These are phyloP conservation scores for Ceratosolen fusciceps DNA, from an alignment of 1,140 invertebrate species.

Conservation along the genomic window DNA sequence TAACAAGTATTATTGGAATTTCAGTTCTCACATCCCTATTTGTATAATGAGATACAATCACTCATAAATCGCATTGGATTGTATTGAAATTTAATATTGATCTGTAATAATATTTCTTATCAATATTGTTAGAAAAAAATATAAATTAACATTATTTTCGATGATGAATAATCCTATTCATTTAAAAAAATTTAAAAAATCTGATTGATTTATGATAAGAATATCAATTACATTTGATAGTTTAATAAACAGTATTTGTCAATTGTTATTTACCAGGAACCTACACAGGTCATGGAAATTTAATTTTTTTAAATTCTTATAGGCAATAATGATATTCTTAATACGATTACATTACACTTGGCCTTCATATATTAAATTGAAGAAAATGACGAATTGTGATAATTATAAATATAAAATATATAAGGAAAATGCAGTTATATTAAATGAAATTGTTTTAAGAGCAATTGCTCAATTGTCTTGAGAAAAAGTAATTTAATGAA, in stretches of 20 bases:
- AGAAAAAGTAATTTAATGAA: too few relatives aligned
- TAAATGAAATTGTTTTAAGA: too few relatives aligned
- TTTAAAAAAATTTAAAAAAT: background rate
- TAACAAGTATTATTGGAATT: too few relatives aligned
- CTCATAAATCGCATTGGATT: too few relatives aligned
- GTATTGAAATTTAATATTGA: background rate
- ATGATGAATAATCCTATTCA: background rate
- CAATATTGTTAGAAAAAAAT: background rate
- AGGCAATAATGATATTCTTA: background rate
- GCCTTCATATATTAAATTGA: background rate
- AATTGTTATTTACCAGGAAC: constrained; percentile 1
- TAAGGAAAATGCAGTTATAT: too few relatives aligned
- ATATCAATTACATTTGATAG: background rate
- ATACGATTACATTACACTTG: background rate
- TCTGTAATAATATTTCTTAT: background rate
- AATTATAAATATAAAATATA: background rate
- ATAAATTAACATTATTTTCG: background rate
- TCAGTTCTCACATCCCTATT: too few relatives aligned
- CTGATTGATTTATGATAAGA: constrained; percentile 10
- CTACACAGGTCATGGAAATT: constrained; percentile 11
- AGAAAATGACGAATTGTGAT: background rate
- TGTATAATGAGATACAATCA: too few relatives aligned
- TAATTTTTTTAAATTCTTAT: background rate
- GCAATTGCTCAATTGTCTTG: too few relatives aligned
- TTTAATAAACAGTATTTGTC: background rate